These are phyloP conservation scores for Hemiprocne comata DNA, from an alignment of 2,113 vertebrate genomes.

Conservation along the genomic window DNA sequence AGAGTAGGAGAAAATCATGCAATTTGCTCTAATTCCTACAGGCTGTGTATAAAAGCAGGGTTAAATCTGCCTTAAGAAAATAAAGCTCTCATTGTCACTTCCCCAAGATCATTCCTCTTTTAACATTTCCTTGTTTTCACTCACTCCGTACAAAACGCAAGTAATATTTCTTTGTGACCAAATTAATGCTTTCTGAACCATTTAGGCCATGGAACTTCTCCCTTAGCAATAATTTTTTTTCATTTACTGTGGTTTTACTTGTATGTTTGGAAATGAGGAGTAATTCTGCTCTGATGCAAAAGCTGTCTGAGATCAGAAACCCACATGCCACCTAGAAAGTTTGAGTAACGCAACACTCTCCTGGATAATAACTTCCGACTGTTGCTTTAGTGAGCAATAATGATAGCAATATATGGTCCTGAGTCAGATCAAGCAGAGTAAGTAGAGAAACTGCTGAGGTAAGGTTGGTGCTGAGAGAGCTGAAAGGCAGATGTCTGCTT, in stretches of 20 bases:
- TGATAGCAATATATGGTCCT: slow-evolving; percentile 10
- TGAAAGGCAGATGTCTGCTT: slow-evolving; percentile 43
- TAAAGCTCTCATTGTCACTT: background rate
- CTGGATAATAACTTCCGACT: slow-evolving; percentile 7
- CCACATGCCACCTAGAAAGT: slow-evolving; percentile 34
- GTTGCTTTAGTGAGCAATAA: slow-evolving; percentile 54
- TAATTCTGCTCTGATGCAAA: slow-evolving; percentile 32
- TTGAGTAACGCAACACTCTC: background rate
- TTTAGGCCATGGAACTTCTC: background rate
- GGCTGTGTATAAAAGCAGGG: background rate
- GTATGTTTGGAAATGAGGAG: slow-evolving; percentile 2
- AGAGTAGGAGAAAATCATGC: background rate
- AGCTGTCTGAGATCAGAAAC: slow-evolving; percentile 37
- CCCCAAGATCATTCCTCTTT: background rate
- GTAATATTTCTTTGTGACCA: background rate
- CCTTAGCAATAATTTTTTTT: background rate
- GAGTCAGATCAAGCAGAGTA: slow-evolving; percentile 29
- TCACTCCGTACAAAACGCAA: background rate
- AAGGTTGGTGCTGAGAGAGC: slow-evolving; percentile 46
- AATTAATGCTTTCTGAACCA: background rate
- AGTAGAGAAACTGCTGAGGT: slow-evolving; percentile 49
- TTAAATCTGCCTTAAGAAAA: background rate
- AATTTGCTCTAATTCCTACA: background rate
- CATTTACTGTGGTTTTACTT: slow-evolving; percentile 25
- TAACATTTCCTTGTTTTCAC: background rate